Percentiles rank a stretch among this genome's conserved stretches.
Evolutionary conservation across 2,888 invertebrate species (phyloP).

Genomic region (Amiota communis): DNA sequence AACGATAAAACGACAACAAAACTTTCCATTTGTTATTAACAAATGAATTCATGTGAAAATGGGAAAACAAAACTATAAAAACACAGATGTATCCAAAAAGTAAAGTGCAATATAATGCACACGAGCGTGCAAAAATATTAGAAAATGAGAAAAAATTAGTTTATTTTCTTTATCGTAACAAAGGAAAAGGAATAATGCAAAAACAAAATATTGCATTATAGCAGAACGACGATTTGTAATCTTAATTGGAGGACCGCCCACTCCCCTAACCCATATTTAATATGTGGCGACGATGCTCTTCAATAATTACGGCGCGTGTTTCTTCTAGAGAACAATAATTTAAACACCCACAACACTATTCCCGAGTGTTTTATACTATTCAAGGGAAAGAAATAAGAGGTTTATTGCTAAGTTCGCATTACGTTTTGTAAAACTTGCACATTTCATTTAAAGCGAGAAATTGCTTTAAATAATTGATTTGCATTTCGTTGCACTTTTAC

Average conservation of each 20-base stretch:
- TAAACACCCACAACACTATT: slow-evolving; percentile 2
- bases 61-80: too few species aligned
- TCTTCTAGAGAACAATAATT: neutral
- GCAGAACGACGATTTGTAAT: too few species aligned
- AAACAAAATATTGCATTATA: too few species aligned
- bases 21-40: too few species aligned
- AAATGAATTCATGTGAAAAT: too few species aligned
- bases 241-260: too few species aligned
- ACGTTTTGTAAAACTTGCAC: neutral
- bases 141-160: neutral
- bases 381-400: neutral
- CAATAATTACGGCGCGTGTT: neutral
- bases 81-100: neutral
- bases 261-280: too few species aligned
- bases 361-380: too few species aligned
- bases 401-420: neutral
- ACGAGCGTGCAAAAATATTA: neutral
- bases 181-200: neutral
- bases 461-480: slow-evolving; percentile 23
- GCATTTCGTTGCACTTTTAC: neutral
- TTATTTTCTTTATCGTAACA: neutral
- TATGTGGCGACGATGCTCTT: neutral
- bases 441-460: slow-evolving; percentile 5
- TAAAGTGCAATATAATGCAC: slow-evolving; percentile 1
- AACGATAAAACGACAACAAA: too few species aligned